These are phyloP conservation scores for Dendrophyllia cribrosa DNA, from an alignment of 64 coral and sea anemone genomes.

Conservation along the genomic window DNA sequence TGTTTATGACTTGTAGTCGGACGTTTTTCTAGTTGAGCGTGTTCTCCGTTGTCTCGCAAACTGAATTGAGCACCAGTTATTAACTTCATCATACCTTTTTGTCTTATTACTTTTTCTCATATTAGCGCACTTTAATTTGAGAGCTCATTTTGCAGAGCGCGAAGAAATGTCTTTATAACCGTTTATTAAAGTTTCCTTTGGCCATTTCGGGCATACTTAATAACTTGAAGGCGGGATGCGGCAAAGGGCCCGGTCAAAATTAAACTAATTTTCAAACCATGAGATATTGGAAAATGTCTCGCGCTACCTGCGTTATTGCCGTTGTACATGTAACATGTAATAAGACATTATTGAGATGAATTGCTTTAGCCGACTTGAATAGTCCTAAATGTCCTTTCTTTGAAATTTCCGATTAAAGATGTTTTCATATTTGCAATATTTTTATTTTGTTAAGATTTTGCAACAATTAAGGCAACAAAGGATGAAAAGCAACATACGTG, in stretches of 20 bases:
- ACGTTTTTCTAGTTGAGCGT: neutral
- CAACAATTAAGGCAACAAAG: slow-evolving; percentile 4
- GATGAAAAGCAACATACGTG: neutral
- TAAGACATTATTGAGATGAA: neutral
- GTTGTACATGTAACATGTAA: neutral
- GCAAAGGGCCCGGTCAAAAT: slow-evolving; percentile 4
- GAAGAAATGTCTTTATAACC: neutral
- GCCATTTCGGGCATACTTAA: slow-evolving; percentile 52
- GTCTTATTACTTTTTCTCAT: slow-evolving; percentile 1
- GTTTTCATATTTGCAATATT: neutral
- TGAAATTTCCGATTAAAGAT: neutral
- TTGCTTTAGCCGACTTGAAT: neutral
- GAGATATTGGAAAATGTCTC: neutral
- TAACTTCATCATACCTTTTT: neutral
- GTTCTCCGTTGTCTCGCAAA: neutral
- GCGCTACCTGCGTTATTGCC: neutral
- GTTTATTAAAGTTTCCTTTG: slow-evolving; percentile 45
- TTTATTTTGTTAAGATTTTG: slow-evolving; percentile 33
- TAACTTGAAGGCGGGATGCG: slow-evolving; percentile 10
- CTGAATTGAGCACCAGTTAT: slow-evolving; percentile 16
- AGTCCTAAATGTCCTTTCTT: neutral
- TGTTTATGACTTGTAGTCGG: slow-evolving; percentile 18
- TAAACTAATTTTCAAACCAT: slow-evolving; percentile 39
- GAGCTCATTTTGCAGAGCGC: slow-evolving; percentile 11
- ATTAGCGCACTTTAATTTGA: slow-evolving; percentile 4